Conservation (phyloP, 2,113 vertebrate genomes). For the Telmatochromis brichardi region DNA sequence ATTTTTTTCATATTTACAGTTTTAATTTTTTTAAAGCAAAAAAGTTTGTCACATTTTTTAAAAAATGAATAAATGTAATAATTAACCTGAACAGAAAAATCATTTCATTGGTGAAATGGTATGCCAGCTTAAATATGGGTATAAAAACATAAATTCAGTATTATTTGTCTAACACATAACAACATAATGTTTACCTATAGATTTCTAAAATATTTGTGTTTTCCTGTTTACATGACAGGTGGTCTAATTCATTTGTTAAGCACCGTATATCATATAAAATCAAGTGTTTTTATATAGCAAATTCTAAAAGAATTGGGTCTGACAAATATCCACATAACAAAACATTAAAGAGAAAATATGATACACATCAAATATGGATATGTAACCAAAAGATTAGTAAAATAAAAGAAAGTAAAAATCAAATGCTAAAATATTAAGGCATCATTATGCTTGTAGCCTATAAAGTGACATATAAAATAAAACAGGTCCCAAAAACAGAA, state of each 20-base stretch:
- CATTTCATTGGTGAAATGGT: neutral
- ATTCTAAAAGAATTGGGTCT: neutral
- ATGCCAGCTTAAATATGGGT: neutral
- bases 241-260: neutral
- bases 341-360: neutral
- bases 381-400: neutral
- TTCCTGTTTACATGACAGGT: neutral
- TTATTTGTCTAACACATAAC: neutral
- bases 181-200: neutral
- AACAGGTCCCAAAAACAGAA: neutral
- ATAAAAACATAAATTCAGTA: neutral
- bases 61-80: neutral
- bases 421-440: neutral
- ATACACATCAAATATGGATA: neutral
- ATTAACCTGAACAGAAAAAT: neutral
- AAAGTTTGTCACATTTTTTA: neutral
- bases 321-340: neutral
- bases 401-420: neutral
- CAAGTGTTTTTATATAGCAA: neutral
- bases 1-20: neutral
- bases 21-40: neutral
- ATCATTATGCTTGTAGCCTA: neutral
- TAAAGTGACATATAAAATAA: neutral
- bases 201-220: neutral
- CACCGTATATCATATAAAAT: neutral